Conservation (phyloP, 2,888 invertebrate genomes). For the Amphipoea lucens region DNA sequence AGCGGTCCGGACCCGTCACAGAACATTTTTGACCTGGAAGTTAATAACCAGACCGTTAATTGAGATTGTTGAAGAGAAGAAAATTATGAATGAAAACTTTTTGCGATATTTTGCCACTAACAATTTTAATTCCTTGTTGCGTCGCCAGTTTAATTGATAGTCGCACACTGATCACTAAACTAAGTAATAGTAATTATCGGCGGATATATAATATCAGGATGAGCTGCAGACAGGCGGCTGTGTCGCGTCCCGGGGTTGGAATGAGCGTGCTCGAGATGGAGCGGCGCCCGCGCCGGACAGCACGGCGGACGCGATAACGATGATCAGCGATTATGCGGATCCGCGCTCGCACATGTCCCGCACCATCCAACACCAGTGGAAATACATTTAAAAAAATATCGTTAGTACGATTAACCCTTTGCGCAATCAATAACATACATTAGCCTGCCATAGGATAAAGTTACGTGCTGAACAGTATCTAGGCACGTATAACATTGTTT, state of each 20-base stretch:
- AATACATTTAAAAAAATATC: conserved; percentile 60
- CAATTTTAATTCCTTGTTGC: conserved; percentile 33
- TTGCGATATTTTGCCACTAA: conserved; percentile 45
- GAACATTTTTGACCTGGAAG: conserved; percentile 82
- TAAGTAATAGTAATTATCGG: conserved; percentile 40
- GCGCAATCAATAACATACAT: conserved; percentile 33
- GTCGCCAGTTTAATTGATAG: conserved; percentile 51
- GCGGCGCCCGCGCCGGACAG: conserved; percentile 84
- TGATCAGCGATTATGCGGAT: conserved; percentile 86
- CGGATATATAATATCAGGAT: conserved; percentile 68
- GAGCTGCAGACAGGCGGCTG: conserved; percentile 77
- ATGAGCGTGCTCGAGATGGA: conserved; percentile 76
- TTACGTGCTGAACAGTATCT: conserved; percentile 22
- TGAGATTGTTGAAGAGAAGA: background rate
- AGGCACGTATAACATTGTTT: conserved; percentile 58
- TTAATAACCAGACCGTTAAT: conserved; percentile 37
- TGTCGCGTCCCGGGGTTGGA: conserved; percentile 80
- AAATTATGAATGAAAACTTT: conserved; percentile 35
- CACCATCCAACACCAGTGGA: conserved; percentile 62
- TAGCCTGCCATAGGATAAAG: conserved; percentile 1
- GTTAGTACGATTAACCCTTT: conserved; percentile 38
- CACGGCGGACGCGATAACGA: conserved; percentile 86
- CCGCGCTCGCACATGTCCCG: conserved; percentile 73
- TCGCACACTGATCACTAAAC: conserved; percentile 19
- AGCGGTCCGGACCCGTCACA: conserved; percentile 78